Base-by-base conservation (phyloP, 2,888 invertebrate species). In the Neoaliturus tenellus region DNA sequence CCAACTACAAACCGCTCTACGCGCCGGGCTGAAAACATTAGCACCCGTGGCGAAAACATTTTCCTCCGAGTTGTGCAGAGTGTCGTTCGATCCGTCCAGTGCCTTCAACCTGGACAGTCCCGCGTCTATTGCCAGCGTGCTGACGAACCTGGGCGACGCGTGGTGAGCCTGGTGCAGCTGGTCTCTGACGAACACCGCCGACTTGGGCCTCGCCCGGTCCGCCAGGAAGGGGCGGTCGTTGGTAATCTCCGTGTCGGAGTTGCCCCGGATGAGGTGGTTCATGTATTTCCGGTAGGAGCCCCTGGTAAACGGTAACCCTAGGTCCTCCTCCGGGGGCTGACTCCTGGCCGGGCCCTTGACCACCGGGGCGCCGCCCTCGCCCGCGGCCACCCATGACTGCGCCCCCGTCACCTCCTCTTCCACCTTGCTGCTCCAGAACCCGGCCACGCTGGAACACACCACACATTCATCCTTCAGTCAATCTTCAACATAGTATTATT, bases 271-370 rank as follows among this genome's bases (percentile, higher is more conserved):
- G 44, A 86, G 83, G 20, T 85, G 82, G 83, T 86, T 86, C 83
- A 86, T 84, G 82, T 85, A 86, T 35, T 83, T 83, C 31, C 86
- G 85, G 83, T 86, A 85, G 33, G 85, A 85, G 25, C 86, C 85
- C 28, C 83, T 51, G 8, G 69, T 75, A 67, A 82, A 83, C 17
- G 81, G 84, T 31, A 44, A 48, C 12, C 81, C 58, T 12, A 62
- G n/a, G n/a, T 31, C 62, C 41, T 25, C 28, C 20, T 31, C 62
- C 17, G 14, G 58, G 3, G 51, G 51, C 73, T 82, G 28, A 31
- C 67, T 39, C 67, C 55, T 41, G 69, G 67, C 20, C 20, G 69
- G 83, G 4, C 80, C 51, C 41, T 67, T 83, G 44, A 62, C 69
- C n/a, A 83, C 62, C 1, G 83, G 78, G 0, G 12, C 17, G 14